Percentiles rank a stretch among this genome's conserved stretches.
These are phyloP conservation scores for Tyria jacobaeae DNA, from an alignment of 2,888 invertebrate species.

Conservation along the genomic window DNA sequence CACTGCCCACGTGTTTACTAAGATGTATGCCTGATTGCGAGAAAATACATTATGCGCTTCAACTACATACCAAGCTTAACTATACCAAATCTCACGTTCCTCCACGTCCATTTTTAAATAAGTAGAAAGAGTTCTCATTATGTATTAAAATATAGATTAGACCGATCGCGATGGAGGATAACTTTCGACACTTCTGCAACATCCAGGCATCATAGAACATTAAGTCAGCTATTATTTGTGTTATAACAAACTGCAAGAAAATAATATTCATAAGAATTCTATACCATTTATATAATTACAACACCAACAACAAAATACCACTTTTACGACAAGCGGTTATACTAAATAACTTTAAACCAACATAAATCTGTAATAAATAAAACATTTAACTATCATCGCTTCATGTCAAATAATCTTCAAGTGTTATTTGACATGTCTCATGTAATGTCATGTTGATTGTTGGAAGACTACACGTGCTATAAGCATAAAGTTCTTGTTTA, in stretches of 20 bases:
- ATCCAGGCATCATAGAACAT: too few relatives aligned
- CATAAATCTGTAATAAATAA: slow-evolving; percentile 28
- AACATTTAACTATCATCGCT: slow-evolving; percentile 32
- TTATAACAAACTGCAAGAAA: neutral
- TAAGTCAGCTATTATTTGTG: too few relatives aligned
- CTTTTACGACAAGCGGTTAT: slow-evolving; percentile 11
- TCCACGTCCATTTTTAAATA: too few relatives aligned
- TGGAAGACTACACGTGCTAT: slow-evolving; percentile 4
- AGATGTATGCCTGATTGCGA: too few relatives aligned
- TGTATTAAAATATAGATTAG: too few relatives aligned
- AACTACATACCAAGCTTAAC: too few relatives aligned
- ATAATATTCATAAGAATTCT: slow-evolving; percentile 10
- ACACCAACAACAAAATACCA: slow-evolving; percentile 7
- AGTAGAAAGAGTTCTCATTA: too few relatives aligned
- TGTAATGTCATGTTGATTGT: slow-evolving; percentile 3
- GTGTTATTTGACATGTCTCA: slow-evolving; percentile 43
- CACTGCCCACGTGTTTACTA: too few relatives aligned
- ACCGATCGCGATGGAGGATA: too few relatives aligned
- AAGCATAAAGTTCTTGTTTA: neutral
- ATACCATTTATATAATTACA: neutral
- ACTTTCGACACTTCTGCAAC: too few relatives aligned
- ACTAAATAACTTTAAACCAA: slow-evolving; percentile 18
- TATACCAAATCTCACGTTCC: too few relatives aligned
- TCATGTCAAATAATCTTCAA: slow-evolving; percentile 38
- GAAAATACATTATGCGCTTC: too few relatives aligned